These are phyloP conservation scores for Poecile montanus DNA, from an alignment of 2,797 vertebrate species.

Conservation along the genomic window DNA sequence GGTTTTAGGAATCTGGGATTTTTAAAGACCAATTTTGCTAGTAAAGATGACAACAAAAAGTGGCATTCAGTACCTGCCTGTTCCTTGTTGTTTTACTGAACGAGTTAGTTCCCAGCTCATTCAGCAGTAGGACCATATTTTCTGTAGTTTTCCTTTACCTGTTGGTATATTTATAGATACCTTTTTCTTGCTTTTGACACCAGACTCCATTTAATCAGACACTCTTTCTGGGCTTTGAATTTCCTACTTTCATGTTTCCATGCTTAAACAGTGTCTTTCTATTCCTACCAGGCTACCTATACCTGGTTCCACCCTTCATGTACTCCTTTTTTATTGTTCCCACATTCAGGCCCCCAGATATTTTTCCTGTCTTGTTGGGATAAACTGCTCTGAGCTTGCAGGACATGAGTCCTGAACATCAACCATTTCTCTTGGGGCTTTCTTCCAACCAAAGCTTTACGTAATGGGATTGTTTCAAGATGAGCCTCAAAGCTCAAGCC, in stretches of 20 bases:
- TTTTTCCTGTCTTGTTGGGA: neutral
- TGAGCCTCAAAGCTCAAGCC: neutral
- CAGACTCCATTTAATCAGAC: neutral
- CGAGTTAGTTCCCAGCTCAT: neutral
- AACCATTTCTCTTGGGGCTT: neutral
- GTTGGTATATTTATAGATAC: neutral
- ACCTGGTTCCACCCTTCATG: neutral
- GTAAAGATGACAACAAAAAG: neutral
- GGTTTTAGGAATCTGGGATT: neutral
- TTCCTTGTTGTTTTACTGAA: neutral
- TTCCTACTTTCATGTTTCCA: neutral
- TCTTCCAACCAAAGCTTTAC: neutral
- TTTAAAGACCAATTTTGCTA: neutral
- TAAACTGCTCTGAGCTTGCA: neutral
- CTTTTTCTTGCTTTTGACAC: neutral
- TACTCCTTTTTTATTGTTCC: neutral
- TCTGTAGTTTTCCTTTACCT: neutral
- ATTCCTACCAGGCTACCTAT: neutral
- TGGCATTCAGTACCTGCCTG: neutral
- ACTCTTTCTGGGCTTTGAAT: neutral
- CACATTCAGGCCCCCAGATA: neutral
- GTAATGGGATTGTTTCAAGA: neutral
- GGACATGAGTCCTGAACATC: neutral
- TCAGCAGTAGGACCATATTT: neutral
- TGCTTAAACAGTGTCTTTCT: neutral